A percentile compares a stretch with the other conserved stretches of the same genome.
Conservation (phyloP, 2,797 vertebrate genomes). For the Cryptoprocta ferox region DNA sequence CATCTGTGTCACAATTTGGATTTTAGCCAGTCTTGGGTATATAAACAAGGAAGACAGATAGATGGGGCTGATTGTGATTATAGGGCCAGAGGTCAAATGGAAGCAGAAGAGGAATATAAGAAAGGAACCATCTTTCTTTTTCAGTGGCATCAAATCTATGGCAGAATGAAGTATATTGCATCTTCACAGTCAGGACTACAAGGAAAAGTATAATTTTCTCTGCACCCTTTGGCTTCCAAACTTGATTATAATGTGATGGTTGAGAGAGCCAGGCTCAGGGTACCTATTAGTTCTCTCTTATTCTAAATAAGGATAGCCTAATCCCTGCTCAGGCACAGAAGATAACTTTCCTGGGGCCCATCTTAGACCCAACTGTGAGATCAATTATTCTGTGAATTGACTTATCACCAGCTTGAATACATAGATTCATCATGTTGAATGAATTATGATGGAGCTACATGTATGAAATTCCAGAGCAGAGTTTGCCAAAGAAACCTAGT, state of each 20-base stretch:
- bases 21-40: neutral
- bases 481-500: neutral
- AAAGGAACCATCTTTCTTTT: neutral
- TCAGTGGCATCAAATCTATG: neutral
- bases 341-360: neutral
- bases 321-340: neutral
- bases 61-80: neutral
- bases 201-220: neutral
- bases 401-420: neutral
- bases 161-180: too few relatives aligned
- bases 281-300: neutral
- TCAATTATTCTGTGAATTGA: neutral
- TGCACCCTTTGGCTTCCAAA: neutral
- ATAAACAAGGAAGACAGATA: neutral
- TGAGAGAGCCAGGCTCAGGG: neutral
- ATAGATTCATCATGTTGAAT: too few relatives aligned
- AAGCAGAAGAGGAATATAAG: neutral
- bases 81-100: neutral
- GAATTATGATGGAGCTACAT: too few relatives aligned
- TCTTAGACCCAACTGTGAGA: neutral
- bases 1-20: neutral
- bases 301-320: neutral
- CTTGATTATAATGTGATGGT: neutral
- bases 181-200: neutral
- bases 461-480: neutral